phyloP scores from a whole-genome alignment of 2,888 invertebrate genomes.

The Epinotia demarniana region DNA sequence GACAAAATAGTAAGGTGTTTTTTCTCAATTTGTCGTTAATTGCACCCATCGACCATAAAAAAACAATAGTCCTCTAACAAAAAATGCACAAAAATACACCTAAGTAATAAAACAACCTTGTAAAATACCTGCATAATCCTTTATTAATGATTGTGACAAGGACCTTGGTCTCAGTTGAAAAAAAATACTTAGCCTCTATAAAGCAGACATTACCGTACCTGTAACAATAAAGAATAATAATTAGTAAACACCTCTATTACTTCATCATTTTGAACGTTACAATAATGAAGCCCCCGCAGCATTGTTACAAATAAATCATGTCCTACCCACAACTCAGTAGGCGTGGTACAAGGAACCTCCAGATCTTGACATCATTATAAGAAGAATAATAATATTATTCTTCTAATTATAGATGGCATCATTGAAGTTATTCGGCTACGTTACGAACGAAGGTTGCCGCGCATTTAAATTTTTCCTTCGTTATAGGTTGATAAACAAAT shows the following conservation, averaged over 20 bases:
- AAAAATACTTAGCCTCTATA: slow-evolving; percentile 24
- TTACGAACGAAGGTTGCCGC: background rate
- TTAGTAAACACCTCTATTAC: slow-evolving; percentile 71
- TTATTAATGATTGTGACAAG: background rate
- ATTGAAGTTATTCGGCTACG: slow-evolving; percentile 5
- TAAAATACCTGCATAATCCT: background rate
- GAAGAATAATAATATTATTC: slow-evolving; percentile 12
- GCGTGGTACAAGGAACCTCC: slow-evolving; percentile 44
- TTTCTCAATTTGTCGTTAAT: too few relatives aligned
- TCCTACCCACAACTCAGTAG: slow-evolving; percentile 43
- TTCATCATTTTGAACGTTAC: slow-evolving; percentile 65
- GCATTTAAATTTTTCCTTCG: background rate
- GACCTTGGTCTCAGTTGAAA: background rate
- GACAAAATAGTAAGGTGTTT: too few relatives aligned
- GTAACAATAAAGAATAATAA: slow-evolving; percentile 78
- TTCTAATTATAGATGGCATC: slow-evolving; percentile 42
- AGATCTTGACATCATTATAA: slow-evolving; percentile 42
- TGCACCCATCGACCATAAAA: too few relatives aligned
- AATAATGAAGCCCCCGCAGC: slow-evolving; percentile 76
- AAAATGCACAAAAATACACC: too few relatives aligned
- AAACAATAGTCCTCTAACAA: too few relatives aligned
- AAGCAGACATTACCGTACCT: slow-evolving; percentile 66
- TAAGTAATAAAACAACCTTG: background rate
- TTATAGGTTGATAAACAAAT: background rate
- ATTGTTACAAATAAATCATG: slow-evolving; percentile 70